Evolutionary conservation across 2,888 invertebrate genomes (phyloP).

Genomic region (Smittia aterrima): DNA sequence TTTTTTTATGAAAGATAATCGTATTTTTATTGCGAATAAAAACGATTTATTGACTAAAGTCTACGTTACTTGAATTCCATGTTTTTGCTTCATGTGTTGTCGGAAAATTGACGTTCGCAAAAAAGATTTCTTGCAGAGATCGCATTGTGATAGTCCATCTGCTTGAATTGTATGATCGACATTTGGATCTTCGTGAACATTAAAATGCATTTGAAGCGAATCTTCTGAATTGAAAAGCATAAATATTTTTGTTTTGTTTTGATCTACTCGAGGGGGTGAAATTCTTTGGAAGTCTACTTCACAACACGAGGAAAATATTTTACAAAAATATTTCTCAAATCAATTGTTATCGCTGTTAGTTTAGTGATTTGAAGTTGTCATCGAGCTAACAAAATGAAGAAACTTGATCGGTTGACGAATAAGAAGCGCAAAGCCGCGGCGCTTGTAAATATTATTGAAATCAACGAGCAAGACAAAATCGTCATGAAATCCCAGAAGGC

Average conservation of each 20-base stretch:
- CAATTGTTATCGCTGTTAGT: no score
- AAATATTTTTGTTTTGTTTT: neutral
- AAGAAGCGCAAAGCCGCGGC: slow-evolving; percentile 65
- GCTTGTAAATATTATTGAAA: slow-evolving; percentile 59
- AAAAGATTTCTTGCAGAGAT: slow-evolving; percentile 14
- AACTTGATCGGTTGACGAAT: slow-evolving; percentile 60
- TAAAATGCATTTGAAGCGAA: neutral
- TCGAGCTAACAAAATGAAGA: slow-evolving; percentile 54
- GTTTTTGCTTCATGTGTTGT: slow-evolving; percentile 24
- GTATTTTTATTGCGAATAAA: no score
- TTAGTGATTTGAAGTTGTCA: no score
- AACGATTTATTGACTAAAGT: no score
- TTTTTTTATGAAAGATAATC: no score
- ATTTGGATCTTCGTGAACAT: slow-evolving; percentile 8
- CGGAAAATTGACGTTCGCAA: neutral
- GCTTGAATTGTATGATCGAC: neutral
- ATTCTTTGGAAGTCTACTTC: neutral
- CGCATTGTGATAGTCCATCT: neutral
- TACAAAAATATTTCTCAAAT: no score
- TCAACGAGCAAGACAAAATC: slow-evolving; percentile 55
- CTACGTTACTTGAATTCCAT: neutral
- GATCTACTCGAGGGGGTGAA: neutral
- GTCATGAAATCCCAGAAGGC: slow-evolving; percentile 43
- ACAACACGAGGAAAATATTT: neutral
- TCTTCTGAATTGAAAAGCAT: neutral